Evolutionary conservation across 1,140 invertebrate genomes (phyloP).

Genomic region (Heliconius hermathena): DNA sequence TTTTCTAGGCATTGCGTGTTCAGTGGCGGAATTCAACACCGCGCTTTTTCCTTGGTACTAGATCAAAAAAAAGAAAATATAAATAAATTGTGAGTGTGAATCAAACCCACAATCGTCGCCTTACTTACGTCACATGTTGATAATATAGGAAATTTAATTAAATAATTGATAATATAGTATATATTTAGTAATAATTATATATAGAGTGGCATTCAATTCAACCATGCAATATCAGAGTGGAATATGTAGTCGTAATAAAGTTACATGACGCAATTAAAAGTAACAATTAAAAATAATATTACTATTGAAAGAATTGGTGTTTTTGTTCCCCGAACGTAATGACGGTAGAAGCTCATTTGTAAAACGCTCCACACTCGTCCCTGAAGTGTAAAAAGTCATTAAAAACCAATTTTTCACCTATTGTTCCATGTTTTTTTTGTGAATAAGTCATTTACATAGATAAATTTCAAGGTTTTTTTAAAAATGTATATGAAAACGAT

Average conservation of each 20-base stretch:
- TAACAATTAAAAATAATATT: background rate
- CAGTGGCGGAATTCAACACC: too few species aligned
- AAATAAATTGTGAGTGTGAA: too few species aligned
- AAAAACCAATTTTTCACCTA: background rate
- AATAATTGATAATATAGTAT: too few species aligned
- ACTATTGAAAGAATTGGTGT: background rate
- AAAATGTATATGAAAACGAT: background rate
- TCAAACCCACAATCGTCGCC: too few species aligned
- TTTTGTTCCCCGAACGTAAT: background rate
- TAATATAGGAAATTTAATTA: too few species aligned
- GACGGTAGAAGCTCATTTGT: background rate
- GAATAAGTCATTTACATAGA: background rate
- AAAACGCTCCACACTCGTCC: background rate
- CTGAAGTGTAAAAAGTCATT: background rate
- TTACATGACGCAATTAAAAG: background rate
- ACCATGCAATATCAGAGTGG: background rate
- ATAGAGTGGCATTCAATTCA: background rate
- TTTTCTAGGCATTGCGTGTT: too few species aligned
- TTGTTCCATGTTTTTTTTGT: background rate
- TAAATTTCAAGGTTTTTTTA: background rate
- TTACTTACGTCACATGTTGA: too few species aligned
- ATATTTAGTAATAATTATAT: background rate
- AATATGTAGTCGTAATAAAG: background rate
- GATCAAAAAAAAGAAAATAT: too few species aligned
- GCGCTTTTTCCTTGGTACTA: too few species aligned